Conservation (phyloP, 2,113 vertebrate species). For the Pantherophis guttatus region DNA sequence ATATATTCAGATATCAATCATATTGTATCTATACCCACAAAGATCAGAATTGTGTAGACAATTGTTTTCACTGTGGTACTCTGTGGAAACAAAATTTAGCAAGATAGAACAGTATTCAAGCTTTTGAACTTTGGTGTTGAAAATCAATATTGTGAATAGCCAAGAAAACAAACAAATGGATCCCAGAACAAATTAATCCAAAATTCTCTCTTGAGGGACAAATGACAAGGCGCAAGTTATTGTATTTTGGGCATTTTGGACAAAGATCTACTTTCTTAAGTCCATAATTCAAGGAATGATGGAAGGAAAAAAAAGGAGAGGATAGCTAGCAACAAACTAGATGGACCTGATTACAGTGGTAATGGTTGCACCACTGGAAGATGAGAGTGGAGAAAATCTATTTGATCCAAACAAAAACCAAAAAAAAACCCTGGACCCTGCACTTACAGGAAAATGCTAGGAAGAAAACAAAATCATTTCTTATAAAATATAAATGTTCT, state of each 20-base stretch:
- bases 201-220: not conserved
- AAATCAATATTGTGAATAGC: not conserved
- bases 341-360: not conserved
- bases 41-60: not conserved
- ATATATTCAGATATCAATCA: not conserved
- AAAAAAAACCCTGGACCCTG: no score
- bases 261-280: not conserved
- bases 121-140: not conserved
- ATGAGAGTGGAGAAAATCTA: not conserved
- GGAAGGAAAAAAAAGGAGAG: not conserved
- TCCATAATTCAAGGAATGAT: not conserved
- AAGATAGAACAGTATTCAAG: not conserved
- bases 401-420: not conserved
- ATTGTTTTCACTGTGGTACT: not conserved
- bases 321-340: not conserved
- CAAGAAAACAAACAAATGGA: not conserved
- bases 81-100: not conserved
- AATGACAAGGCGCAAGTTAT: not conserved
- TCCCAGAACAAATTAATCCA: not conserved
- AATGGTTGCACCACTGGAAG: not conserved
- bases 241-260: not conserved
- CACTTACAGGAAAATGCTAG: not conserved
- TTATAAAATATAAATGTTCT: not conserved
- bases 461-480: not conserved
- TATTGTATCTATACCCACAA: not conserved